Conservation (phyloP, 2,888 invertebrate species). For the Cyclophora albipunctata region DNA sequence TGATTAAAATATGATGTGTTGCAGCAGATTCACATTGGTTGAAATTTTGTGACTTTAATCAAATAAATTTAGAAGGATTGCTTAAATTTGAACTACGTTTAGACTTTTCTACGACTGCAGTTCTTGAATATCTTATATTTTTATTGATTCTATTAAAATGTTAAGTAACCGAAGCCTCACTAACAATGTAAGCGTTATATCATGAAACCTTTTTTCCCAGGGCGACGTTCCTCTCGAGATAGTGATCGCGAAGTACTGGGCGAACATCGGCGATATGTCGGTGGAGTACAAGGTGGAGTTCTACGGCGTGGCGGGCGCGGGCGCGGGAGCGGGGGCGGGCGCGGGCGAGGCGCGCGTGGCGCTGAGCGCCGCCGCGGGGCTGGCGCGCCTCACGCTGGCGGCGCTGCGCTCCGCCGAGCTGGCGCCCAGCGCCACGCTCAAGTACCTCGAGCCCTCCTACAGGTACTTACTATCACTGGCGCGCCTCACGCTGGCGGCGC, state of each 20-base stretch:
- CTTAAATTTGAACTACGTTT: too few species aligned
- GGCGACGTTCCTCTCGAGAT: slow-evolving; percentile 89
- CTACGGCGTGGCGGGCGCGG: slow-evolving; percentile 86
- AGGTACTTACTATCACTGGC: slow-evolving; percentile 69
- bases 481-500: too few species aligned
- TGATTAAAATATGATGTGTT: too few species aligned
- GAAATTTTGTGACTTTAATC: too few species aligned
- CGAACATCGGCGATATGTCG: slow-evolving; percentile 85
- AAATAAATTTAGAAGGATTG: too few species aligned
- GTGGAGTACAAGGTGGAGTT: slow-evolving; percentile 87
- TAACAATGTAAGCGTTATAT: too few species aligned
- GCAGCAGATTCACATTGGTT: too few species aligned
- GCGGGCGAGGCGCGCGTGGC: slow-evolving; percentile 78
- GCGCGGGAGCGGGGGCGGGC: slow-evolving; percentile 67
- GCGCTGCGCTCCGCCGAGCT: slow-evolving; percentile 87
- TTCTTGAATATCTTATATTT: too few species aligned
- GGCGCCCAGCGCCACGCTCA: slow-evolving; percentile 82
- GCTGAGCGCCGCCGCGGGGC: slow-evolving; percentile 86
- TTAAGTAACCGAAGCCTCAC: too few species aligned
- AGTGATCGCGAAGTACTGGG: slow-evolving; percentile 96
- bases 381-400: slow-evolving; percentile 81
- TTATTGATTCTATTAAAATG: too few species aligned
- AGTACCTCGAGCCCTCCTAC: slow-evolving; percentile 82
- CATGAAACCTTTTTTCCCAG: slow-evolving; percentile 37
- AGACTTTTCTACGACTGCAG: too few species aligned